Conservation (phyloP, 2,113 vertebrate genomes). For the Pantherophis guttatus region DNA sequence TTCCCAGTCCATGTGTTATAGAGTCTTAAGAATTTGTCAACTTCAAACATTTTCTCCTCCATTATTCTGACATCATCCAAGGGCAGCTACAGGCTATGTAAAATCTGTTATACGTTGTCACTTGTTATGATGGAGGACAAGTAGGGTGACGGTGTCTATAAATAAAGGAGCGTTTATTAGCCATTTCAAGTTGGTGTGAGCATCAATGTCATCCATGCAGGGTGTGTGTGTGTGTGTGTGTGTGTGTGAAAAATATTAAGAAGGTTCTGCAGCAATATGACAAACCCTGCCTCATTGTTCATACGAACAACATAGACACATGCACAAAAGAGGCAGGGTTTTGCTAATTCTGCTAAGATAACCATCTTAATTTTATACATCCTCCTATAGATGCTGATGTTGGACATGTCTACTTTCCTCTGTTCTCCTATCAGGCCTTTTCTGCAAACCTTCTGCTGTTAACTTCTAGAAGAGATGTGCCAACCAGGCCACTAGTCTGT, state of each 20-base stretch:
- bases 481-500: not conserved
- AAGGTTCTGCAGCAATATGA: not conserved
- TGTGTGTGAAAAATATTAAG: not conserved
- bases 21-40: not conserved
- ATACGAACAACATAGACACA: not conserved
- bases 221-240: not conserved
- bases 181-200: not conserved
- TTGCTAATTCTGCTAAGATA: not conserved
- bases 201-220: not conserved
- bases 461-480: not conserved
- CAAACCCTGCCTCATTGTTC: not conserved
- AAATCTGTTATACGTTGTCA: not conserved
- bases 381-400: not conserved
- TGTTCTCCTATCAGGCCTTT: not conserved
- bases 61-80: not conserved
- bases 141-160: not conserved
- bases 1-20: not conserved
- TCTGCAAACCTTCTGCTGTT: not conserved
- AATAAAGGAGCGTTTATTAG: not conserved
- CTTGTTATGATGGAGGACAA: not conserved
- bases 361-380: not conserved
- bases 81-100: not conserved
- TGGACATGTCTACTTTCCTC: not conserved
- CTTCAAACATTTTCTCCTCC: not conserved
- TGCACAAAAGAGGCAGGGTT: not conserved